Base-by-base conservation (phyloP, 2,113 vertebrate species). In the Pterophyllum scalare region DNA sequence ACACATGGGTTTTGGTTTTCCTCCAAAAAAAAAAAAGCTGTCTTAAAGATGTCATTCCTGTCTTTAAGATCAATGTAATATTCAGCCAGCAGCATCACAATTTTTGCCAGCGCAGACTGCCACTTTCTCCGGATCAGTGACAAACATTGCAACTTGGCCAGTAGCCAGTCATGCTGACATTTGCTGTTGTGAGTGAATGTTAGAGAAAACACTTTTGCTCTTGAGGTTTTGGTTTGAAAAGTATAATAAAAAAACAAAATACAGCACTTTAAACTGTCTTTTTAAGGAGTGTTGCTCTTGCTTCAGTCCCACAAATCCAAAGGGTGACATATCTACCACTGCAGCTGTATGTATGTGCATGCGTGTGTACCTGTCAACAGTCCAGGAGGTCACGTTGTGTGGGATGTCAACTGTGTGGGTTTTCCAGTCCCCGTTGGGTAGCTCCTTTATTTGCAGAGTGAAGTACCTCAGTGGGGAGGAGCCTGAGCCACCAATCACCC, bases 391-490 rank as follows among this genome's bases (percentile, higher is more conserved):
- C 35, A 95, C 92, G 84, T 98, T 97, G 0, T 99, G 97, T 59
- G 95, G 96, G 93, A 99, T 74, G 86, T 98, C 96, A 0, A 96
- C 96, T 14, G 96, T 96, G 91, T 97, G 97, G 11, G 96, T 96
- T 64, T 89, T 95, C 98, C 98, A 99, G 28, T 89, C 95, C 7
- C 95, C 96, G 0, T 33, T 19, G 0, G 98, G 98, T 84, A 98
- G 96, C 89, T 98, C 96, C 40, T 94, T 96, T n/a, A 96, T 91
- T 92, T 99, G 97, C 4, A 98, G 93, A 0, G 97, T 98, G 88
- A 98, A 98, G 90, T 98, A 99, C 0, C 98, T 96, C 75, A 99
- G 94, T 0, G 98, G 98, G 0, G 98, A 98, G 1, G 97, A 97
- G 1, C 97, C 97, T 0, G 98, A 97, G 0, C 97, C 96, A 8